Percentiles rank a stretch among this genome's conserved stretches.
Evolutionary conservation across 2,888 invertebrate species (phyloP).

Genomic region (Apodemia duryi): DNA sequence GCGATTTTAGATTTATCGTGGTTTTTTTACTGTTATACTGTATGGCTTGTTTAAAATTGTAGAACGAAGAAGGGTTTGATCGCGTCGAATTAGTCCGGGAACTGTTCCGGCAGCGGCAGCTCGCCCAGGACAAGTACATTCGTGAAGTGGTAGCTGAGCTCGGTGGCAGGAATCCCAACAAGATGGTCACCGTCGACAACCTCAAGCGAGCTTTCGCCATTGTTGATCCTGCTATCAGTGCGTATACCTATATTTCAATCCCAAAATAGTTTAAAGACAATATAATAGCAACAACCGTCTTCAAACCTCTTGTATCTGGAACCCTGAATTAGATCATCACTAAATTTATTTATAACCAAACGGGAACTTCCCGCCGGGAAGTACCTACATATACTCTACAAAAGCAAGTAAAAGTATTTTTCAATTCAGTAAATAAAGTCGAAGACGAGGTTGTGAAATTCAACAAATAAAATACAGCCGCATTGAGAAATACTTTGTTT

Average conservation of each 20-base stretch:
- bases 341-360: too few species aligned
- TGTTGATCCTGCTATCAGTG: slow-evolving; percentile 66
- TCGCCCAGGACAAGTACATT: slow-evolving; percentile 69
- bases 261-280: neutral
- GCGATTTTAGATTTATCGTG: too few species aligned
- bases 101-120: slow-evolving; percentile 61
- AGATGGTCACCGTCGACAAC: slow-evolving; percentile 43
- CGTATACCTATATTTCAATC: neutral
- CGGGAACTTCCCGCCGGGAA: too few species aligned
- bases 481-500: too few species aligned
- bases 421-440: too few species aligned
- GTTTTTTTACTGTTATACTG: too few species aligned
- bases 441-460: too few species aligned
- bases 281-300: neutral
- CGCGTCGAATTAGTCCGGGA: slow-evolving; percentile 64
- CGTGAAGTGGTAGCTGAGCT: slow-evolving; percentile 61
- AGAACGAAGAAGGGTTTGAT: slow-evolving; percentile 74
- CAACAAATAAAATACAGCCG: too few species aligned
- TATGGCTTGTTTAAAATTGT: neutral
- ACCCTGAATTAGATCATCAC: too few species aligned
- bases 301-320: too few species aligned
- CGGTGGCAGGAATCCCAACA: slow-evolving; percentile 43
- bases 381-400: too few species aligned
- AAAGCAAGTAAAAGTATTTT: too few species aligned
- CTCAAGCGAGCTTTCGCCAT: slow-evolving; percentile 57